Evolutionary conservation across 2,113 vertebrate species (phyloP).

Genomic region (Anthoscopus minutus): DNA sequence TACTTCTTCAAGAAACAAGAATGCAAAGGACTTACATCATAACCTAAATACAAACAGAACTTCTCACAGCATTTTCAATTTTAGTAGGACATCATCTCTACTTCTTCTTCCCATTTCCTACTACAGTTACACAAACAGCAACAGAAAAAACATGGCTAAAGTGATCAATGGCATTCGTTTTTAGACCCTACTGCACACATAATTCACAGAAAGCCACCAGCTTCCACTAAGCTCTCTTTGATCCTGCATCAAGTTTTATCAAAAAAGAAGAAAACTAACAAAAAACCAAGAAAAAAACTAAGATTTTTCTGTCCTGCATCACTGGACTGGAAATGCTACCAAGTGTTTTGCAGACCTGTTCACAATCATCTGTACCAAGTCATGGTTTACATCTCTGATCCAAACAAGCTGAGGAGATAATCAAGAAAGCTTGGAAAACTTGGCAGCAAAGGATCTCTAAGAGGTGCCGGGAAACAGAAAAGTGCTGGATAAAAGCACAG

Average conservation of each 20-base stretch:
- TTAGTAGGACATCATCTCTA: neutral
- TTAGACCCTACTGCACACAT: neutral
- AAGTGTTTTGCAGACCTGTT: neutral
- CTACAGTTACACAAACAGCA: neutral
- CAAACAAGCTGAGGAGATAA: neutral
- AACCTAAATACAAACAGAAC: neutral
- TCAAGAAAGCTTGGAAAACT: neutral
- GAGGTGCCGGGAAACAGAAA: neutral
- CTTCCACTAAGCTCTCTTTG: neutral
- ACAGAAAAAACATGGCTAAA: neutral
- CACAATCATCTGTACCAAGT: neutral
- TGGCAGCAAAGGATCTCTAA: neutral
- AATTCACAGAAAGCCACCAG: neutral
- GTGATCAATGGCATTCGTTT: neutral
- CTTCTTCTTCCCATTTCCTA: neutral
- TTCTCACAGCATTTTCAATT: neutral
- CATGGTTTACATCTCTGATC: neutral
- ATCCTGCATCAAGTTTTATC: neutral
- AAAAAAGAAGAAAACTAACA: neutral
- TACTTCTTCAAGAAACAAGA: neutral
- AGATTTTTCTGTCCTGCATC: neutral
- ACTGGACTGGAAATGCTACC: neutral
- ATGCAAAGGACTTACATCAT: neutral
- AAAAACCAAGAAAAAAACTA: neutral
- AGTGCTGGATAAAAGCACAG: neutral